phyloP scores from a whole-genome alignment of 2,888 invertebrate genomes.

The Aphidoletes aphidimyza region DNA sequence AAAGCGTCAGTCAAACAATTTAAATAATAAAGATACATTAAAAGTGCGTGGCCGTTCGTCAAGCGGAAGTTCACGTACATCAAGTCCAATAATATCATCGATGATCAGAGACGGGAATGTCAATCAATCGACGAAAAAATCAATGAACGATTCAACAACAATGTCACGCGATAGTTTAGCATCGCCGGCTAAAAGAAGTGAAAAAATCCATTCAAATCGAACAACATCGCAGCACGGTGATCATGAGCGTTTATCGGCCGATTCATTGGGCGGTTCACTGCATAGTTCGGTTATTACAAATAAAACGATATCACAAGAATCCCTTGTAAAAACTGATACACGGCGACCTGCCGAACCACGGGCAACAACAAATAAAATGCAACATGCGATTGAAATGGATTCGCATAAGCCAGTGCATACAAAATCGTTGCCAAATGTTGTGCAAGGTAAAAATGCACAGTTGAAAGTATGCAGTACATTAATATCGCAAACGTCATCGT shows the following conservation, averaged over 20 bases:
- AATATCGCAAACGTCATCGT: slow-evolving; percentile 31
- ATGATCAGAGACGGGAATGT: slow-evolving; percentile 55
- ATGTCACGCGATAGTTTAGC: slow-evolving; percentile 65
- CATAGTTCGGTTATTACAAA: slow-evolving; percentile 65
- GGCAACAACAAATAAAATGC: background rate
- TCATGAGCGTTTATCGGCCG: slow-evolving; percentile 63
- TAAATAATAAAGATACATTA: slow-evolving; percentile 63
- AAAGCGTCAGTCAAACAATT: slow-evolving; percentile 62
- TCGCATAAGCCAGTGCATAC: background rate
- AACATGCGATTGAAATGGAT: too few relatives aligned
- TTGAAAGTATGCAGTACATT: slow-evolving; percentile 37
- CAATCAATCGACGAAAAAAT: slow-evolving; percentile 55
- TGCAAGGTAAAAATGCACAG: slow-evolving; percentile 3
- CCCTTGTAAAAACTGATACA: slow-evolving; percentile 60
- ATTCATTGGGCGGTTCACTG: slow-evolving; percentile 66
- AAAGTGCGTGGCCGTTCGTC: slow-evolving; percentile 64
- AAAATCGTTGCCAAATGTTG: background rate
- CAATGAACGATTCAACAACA: slow-evolving; percentile 61
- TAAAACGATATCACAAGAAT: slow-evolving; percentile 66
- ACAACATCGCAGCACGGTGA: slow-evolving; percentile 57
- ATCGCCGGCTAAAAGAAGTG: slow-evolving; percentile 62
- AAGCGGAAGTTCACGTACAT: slow-evolving; percentile 66
- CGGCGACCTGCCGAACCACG: slow-evolving; percentile 25
- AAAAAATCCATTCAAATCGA: slow-evolving; percentile 59
- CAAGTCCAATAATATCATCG: slow-evolving; percentile 62